Percentiles rank a stretch among this genome's conserved stretches.
These are phyloP conservation scores for Cichladusa arquata DNA, from an alignment of 2,113 vertebrate genomes.

Conservation along the genomic window DNA sequence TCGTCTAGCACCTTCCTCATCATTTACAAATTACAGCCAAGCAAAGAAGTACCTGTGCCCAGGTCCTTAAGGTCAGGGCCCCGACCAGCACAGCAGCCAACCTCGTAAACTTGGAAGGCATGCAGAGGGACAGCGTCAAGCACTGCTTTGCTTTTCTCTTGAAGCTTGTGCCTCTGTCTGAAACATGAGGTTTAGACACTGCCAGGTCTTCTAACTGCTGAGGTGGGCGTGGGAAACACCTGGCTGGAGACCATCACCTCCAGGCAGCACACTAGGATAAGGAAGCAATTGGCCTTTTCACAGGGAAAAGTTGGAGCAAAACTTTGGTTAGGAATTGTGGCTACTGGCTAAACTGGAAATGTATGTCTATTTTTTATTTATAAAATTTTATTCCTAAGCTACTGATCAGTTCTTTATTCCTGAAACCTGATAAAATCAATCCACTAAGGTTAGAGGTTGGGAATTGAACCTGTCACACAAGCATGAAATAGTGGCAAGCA, in stretches of 20 bases:
- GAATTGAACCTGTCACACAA: fast-evolving
- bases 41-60: background rate
- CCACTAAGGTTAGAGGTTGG: background rate
- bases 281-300: background rate
- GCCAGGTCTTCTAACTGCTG: background rate
- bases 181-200: background rate
- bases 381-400: background rate
- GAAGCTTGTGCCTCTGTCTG: background rate
- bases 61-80: background rate
- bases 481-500: background rate
- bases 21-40: background rate
- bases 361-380: background rate
- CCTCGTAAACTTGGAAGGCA: background rate
- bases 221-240: background rate
- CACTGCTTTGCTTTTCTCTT: background rate
- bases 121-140: background rate
- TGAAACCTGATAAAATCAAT: background rate
- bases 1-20: background rate
- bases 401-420: background rate
- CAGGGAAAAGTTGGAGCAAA: background rate
- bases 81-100: background rate
- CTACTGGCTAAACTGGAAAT: background rate
- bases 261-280: background rate
- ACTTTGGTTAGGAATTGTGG: background rate
- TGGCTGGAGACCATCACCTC: background rate